Evolutionary conservation across 2,113 vertebrate genomes (phyloP).

Genomic region (Cebus imitator): DNA sequence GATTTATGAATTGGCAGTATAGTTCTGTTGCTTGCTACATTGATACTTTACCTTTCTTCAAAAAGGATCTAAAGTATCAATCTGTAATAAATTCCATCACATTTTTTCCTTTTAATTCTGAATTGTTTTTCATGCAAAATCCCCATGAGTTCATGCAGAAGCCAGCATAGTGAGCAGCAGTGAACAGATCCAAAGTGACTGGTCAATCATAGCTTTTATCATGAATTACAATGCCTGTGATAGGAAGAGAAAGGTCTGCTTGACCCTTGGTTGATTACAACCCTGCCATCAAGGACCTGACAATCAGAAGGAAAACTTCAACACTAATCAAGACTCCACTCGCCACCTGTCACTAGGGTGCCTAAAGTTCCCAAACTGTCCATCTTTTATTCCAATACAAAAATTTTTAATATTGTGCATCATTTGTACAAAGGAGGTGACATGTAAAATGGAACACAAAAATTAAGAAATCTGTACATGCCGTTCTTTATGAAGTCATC

Average conservation of each 20-base stretch:
- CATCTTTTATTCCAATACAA: not conserved
- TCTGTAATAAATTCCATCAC: not conserved
- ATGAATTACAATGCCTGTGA: too few relatives aligned
- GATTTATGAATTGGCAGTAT: not conserved
- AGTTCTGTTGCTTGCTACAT: not conserved
- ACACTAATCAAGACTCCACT: not conserved
- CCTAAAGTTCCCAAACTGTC: not conserved
- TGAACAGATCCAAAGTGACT: not conserved
- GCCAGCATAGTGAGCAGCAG: not conserved
- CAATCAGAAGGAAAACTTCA: not conserved
- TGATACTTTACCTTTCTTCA: not conserved
- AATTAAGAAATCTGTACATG: not conserved
- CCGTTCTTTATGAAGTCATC: not conserved
- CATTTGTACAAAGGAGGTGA: constrained; percentile 3
- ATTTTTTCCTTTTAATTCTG: constrained; percentile 39
- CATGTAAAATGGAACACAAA: not conserved
- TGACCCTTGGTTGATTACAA: not conserved
- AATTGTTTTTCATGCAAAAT: not conserved
- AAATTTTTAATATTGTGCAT: not conserved
- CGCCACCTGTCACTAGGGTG: not conserved
- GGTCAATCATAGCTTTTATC: not conserved
- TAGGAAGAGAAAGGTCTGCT: not conserved
- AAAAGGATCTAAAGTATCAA: not conserved
- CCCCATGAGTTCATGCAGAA: not conserved
- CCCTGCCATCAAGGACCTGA: not conserved